Evolutionary conservation across 2,113 vertebrate species (phyloP), one percentile per base, ranked within the genome.

Genomic region (Podocnemis expansa): DNA sequence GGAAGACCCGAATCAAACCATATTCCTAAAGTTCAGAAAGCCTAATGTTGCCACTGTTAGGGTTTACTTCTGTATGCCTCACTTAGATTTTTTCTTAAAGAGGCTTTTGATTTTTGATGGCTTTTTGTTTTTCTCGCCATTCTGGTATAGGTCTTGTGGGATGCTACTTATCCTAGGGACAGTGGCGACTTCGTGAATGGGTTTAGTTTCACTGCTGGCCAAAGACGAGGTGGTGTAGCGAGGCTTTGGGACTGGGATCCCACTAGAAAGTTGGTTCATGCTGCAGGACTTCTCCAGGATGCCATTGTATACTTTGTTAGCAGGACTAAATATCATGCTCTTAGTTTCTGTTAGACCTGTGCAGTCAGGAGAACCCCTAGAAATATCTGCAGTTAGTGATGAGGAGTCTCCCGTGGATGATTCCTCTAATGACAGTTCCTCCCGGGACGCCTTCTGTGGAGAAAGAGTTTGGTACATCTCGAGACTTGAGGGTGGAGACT

Each of bases 271-370:
- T 96, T 99, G 99, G 96, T 99, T 98, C 97, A 99, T 98, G 98
- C 99, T 99, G 98, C 99, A 99, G 70, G 99, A 99, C 96, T 99
- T 99, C 98, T 99, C 99, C 98, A 99, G 96, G 95, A 99, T 98
- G 97, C 99, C 99, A 49, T 99, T 99, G 98, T 99, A 99, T 91
- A 98, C 96, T 95, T 99, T 98, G 95, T 98, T 99, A 21, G 98
- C 98, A 47, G 98, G 98, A 38, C 98, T 98, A 97, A 99, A 99
- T 91, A 99, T 98, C 95, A 98, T 98, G 81, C 99, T 99, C 60
- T 99, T 99, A 7, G 99, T 99, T 97, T 99, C 99, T 8, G 98
- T 98, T 56, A 99, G 95, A 82, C 97, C 97, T 55, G 98, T 98
- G 80, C 99, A 98, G 97, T 99, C 99, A 41, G 99, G 99, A 34